Evolutionary conservation across 2,113 vertebrate genomes (phyloP), one percentile per base, ranked within the genome.

Genomic region (Verasper variegatus): DNA sequence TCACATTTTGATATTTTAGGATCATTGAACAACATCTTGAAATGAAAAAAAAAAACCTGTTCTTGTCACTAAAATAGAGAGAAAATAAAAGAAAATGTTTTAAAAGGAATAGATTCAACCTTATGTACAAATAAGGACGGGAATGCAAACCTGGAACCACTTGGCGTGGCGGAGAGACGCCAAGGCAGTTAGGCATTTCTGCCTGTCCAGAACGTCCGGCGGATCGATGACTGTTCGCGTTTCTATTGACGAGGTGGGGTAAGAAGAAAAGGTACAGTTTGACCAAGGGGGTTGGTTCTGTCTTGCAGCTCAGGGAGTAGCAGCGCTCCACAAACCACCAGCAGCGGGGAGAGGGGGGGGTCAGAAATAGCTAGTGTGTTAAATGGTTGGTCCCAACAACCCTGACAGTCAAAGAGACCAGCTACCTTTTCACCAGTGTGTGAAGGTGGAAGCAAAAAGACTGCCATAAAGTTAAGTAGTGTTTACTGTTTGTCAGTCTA

Each of bases 91-190:
- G 0, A 55, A 82, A 58, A 52, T 65, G 35, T 85, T 65, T 86
- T 37, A 81, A 79, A 76, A 84, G 74, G 81, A 82, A 91, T 68
- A 87, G 8, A 55, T 81, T 84, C 60, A 90, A 89, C 82, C 80
- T 89, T 80, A 86, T 92, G 94, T 95, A 95, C 95, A 97, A 96
- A 96, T 95, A 97, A 99, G 96, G 97, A 97, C 96, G 96, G 96
- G 95, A 96, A 91, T 98, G 96, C 98, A 97, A 99, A 99, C 98
- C 98, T 99, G 98, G 95, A 99, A 99, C 98, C 98, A 99, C 96
- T 99, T 99, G 96, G 98, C 96, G 95, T 99, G 98, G 93, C 98
- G 98, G 94, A 99, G 97, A 94, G 98, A 97, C 95, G 98, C 97
- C 97, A 99, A 97, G 95, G 98, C 96, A 95, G 96, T 95, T 94